These are phyloP conservation scores for Notodonta dromedarius DNA, from an alignment of 2,888 invertebrate genomes.

Conservation along the genomic window DNA sequence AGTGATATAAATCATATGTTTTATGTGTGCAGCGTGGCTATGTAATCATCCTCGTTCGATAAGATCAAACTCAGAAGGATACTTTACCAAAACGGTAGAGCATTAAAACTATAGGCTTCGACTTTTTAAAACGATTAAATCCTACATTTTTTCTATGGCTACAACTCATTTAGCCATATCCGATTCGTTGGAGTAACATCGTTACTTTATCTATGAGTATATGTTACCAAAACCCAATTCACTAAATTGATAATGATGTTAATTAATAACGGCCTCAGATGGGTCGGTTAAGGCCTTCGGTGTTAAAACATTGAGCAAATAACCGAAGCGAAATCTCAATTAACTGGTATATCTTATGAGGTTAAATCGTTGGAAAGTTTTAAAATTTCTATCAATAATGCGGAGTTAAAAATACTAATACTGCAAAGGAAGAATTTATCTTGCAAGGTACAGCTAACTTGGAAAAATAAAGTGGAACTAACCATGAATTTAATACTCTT, in stretches of 20 bases:
- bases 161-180: background rate
- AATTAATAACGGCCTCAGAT: constrained; percentile 22
- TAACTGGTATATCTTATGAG: background rate
- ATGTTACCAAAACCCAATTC: constrained; percentile 21
- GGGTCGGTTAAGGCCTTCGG: constrained; percentile 27
- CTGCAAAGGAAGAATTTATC: too few relatives aligned
- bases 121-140: too few relatives aligned
- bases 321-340: background rate
- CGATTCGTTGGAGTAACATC: background rate
- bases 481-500: too few relatives aligned
- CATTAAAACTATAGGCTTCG: too few relatives aligned
- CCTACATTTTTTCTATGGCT: background rate
- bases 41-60: too few relatives aligned
- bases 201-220: constrained; percentile 22
- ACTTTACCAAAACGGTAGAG: too few relatives aligned
- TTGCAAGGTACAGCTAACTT: too few relatives aligned
- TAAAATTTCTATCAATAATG: background rate
- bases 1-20: too few relatives aligned
- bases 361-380: background rate
- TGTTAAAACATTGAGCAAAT: background rate
- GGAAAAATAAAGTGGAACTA: too few relatives aligned
- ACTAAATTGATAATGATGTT: constrained; percentile 16
- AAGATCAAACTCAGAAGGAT: too few relatives aligned
- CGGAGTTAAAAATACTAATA: too few relatives aligned
- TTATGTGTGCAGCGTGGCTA: too few relatives aligned